These are phyloP conservation scores for Dolomedes plantarius DNA, from an alignment of 2,888 invertebrate genomes.

Conservation along the genomic window DNA sequence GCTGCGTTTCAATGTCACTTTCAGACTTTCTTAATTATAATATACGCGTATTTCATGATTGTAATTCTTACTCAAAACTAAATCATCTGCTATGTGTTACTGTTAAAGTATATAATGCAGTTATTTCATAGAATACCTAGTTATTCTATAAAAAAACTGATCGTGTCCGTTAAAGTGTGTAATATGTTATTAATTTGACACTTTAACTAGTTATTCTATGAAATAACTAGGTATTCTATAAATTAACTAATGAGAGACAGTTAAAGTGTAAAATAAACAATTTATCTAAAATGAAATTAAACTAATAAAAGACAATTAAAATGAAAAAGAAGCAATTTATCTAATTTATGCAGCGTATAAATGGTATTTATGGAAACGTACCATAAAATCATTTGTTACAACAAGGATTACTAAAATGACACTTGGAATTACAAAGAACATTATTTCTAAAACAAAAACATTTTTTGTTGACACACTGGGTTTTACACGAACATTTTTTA, in stretches of 20 bases:
- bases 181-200: conserved; percentile 62
- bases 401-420: too few relatives aligned
- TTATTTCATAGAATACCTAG: conserved; percentile 64
- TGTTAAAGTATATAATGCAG: conserved; percentile 62
- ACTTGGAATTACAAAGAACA: too few relatives aligned
- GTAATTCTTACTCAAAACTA: too few relatives aligned
- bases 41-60: too few relatives aligned
- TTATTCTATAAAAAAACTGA: conserved; percentile 66
- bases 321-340: conserved; percentile 54
- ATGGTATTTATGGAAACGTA: conserved; percentile 53
- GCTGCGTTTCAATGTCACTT: too few relatives aligned
- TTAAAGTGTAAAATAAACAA: conserved; percentile 57
- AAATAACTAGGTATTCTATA: conserved; percentile 25
- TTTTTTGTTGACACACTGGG: conserved; percentile 50
- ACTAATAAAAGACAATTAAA: too few relatives aligned
- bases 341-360: conserved; percentile 56
- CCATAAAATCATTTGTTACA: conserved; percentile 58
- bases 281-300: too few relatives aligned
- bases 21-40: too few relatives aligned
- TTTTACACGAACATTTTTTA: conserved; percentile 51
- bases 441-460: conserved; percentile 42
- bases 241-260: conserved; percentile 41
- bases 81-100: too few relatives aligned
- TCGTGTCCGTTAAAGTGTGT: conserved; percentile 67
- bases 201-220: conserved; percentile 53